Percentiles rank a stretch among this genome's conserved stretches.
Conservation (phyloP, 2,888 invertebrate species). For the Cistogaster globosa region DNA sequence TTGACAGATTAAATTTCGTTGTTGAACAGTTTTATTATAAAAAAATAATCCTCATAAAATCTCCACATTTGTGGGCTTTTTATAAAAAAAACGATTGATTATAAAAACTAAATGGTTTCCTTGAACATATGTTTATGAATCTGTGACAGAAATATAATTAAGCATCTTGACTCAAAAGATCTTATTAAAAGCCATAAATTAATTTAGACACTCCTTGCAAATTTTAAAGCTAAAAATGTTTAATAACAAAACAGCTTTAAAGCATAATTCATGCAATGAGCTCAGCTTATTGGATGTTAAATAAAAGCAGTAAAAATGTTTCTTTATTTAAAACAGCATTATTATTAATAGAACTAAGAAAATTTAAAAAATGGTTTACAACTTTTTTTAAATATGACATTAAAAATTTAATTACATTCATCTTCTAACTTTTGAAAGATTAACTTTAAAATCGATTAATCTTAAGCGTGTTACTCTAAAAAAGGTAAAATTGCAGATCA, state of each 20-base stretch:
- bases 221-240: constrained; percentile 14
- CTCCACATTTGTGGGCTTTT: neutral
- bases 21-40: too few species aligned
- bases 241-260: neutral
- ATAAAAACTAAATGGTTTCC: constrained; percentile 11
- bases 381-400: too few species aligned
- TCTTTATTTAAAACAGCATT: too few species aligned
- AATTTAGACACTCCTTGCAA: constrained; percentile 48
- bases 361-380: too few species aligned
- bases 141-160: constrained; percentile 12
- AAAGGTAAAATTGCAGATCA: too few species aligned
- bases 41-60: neutral
- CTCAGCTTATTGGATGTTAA: neutral
- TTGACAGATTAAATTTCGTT: too few species aligned
- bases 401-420: too few species aligned
- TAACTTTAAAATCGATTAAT: too few species aligned
- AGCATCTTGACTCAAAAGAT: constrained; percentile 18
- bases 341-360: too few species aligned
- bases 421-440: too few species aligned
- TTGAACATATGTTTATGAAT: neutral
- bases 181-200: constrained; percentile 51
- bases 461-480: too few species aligned
- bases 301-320: too few species aligned
- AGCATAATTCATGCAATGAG: neutral
- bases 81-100: neutral